Evolutionary conservation across 2,113 vertebrate species (phyloP), one percentile per base, ranked within the genome.

Genomic region (Chlamydotis undulata): DNA sequence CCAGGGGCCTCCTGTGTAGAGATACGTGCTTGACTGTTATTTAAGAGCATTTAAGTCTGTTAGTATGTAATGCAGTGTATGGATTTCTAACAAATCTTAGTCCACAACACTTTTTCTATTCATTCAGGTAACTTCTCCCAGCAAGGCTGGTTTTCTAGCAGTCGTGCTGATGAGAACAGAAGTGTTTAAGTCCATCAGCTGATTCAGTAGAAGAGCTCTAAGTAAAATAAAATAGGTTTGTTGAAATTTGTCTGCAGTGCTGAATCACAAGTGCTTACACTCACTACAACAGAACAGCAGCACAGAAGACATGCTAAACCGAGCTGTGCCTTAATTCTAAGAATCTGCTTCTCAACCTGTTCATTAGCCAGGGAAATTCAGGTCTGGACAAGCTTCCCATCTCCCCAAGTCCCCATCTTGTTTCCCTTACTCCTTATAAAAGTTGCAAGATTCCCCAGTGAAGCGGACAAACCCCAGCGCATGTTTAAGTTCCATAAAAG

Each of bases 381-480:
- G 31, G 81, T 87, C 77, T 84, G 45, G 83, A 76, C 80, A 91
- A 89, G 69, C 19, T 84, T 45, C 57, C 55, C 37, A 16, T 26
- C 13, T 61, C 14, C 67, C 45, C 0, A 0, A 13, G 26, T 29
- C n/a, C 47, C 33, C 33, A 33, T 35, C 78, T 7, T 8, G 10
- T 67, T 81, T 50, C 67, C n/a, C 29, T 50, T 52, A 68, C 50
- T 87, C 56, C 18, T 75, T 43, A 39, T 14, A 59, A 14, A 64
- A n/a, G 14, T 17, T 70, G 28, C 19, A 76, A 8, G 41, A 57
- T 59, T 80, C 60, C 67, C 50, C 4, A 53, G 57, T 24, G 45
- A 73, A 63, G 17, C 5, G 3, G 57, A 60, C 75, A 92, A 77
- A 80, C 29, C 28, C 6, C 23, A 37, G 23, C 5, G 7, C 24